These are phyloP conservation scores for Plebejus anna DNA, from an alignment of 2,888 invertebrate genomes.

Conservation along the genomic window DNA sequence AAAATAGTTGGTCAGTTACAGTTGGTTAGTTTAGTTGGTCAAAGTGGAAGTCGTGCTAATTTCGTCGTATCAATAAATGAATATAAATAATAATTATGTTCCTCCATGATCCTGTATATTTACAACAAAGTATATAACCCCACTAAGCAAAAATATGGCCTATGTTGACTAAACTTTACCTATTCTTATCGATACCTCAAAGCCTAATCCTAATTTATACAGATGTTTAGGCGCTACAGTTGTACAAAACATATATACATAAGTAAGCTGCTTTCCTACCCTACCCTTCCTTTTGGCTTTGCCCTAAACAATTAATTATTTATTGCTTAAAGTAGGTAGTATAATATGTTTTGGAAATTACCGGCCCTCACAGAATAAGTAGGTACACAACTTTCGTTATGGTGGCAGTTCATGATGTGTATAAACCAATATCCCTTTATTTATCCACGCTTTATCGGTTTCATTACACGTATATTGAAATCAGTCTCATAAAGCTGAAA, in stretches of 20 bases:
- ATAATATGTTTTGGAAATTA: neutral
- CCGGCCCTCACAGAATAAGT: neutral
- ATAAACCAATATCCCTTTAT: neutral
- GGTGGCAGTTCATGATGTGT: neutral
- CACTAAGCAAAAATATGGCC: neutral
- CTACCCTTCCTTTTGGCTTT: too few relatives aligned
- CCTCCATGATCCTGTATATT: neutral
- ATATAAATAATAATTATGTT: neutral
- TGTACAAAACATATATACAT: neutral
- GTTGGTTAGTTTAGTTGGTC: too few relatives aligned
- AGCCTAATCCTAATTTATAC: neutral
- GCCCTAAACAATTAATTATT: neutral
- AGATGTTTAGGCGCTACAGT: neutral
- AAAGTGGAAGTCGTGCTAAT: too few relatives aligned
- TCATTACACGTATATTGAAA: slow-evolving; percentile 13
- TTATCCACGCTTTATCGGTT: neutral
- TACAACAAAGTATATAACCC: too few relatives aligned
- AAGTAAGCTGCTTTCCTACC: neutral
- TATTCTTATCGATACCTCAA: neutral
- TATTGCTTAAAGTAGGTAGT: neutral
- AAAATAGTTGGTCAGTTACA: too few relatives aligned
- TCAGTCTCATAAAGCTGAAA: neutral
- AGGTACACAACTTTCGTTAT: neutral
- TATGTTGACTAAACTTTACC: neutral
- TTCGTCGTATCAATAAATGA: too few relatives aligned